Conservation (phyloP, 2,797 vertebrate species). For the Sternarchorhynchus goeldii region DNA sequence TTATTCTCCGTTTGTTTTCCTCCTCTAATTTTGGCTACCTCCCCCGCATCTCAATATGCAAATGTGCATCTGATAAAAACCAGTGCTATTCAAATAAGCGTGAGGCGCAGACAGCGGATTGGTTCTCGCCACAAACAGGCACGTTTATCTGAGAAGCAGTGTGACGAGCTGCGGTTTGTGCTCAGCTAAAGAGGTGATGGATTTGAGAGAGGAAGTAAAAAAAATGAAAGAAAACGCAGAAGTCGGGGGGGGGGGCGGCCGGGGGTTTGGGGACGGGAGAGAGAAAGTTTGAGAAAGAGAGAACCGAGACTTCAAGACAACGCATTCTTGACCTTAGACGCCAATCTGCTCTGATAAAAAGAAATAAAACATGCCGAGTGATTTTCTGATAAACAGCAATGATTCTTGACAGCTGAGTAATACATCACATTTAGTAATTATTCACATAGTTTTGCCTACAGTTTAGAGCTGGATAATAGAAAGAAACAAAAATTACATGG, state of each 20-base stretch:
- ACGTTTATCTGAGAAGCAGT: slow-evolving; percentile 40
- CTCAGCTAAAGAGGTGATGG: slow-evolving; percentile 2
- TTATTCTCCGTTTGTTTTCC: slow-evolving; percentile 13
- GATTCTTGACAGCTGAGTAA: too few relatives aligned
- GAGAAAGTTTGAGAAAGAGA: neutral
- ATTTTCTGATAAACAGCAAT: too few relatives aligned
- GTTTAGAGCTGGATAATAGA: too few relatives aligned
- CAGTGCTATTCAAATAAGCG: slow-evolving; percentile 53
- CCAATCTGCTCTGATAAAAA: neutral
- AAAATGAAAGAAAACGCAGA: neutral
- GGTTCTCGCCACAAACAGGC: slow-evolving; percentile 34
- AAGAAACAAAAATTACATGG: too few relatives aligned
- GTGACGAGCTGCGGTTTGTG: slow-evolving; percentile 9
- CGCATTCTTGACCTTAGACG: neutral
- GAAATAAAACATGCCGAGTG: too few relatives aligned
- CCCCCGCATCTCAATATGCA: slow-evolving; percentile 52
- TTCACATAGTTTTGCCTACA: too few relatives aligned
- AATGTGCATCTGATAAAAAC: slow-evolving; percentile 52
- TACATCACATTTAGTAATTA: too few relatives aligned
- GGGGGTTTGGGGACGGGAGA: neutral
- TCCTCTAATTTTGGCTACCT: slow-evolving; percentile 50
- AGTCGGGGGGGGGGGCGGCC: neutral
- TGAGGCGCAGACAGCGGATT: slow-evolving; percentile 39
- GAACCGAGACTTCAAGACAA: neutral
- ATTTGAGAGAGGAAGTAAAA: neutral